Evolutionary conservation across 2,797 vertebrate species (phyloP), one percentile per base, ranked within the genome.

Genomic region (Propithecus perrieri): DNA sequence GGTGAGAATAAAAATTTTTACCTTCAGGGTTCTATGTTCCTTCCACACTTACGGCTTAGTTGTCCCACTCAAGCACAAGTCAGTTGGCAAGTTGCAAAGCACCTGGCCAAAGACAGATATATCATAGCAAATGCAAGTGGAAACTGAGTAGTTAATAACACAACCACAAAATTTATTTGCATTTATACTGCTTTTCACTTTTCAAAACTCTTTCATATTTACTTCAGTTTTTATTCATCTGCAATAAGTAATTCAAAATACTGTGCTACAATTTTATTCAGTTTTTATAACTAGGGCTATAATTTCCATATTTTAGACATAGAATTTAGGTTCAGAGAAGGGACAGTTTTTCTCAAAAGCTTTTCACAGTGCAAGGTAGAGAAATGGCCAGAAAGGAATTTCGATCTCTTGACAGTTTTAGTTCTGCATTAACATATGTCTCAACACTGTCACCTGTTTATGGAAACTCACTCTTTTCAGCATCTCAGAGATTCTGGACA

Each of bases 401-500:
- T 92, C 20, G 74, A 26, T 43, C 46, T 85, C 55, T 30, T 63
- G 61, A 63, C 30, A 63, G 30, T 41, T 69, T 79, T 20, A 63
- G 65, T 63, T 85, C 53, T 84, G 14, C 20, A 65, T 95, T 65
- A 74, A 6, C 5, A 30, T 30, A 28, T 50, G 5, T 85, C 88
- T 96, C 90, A 65, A 30, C 83, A 18, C 94, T 95, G 46, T 28
- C 7, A 14, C n/a, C 9, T 94, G 10, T 75, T 86, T 78, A 28
- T 48, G 38, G 33, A 57, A 94, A 67, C 35, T 65, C 18, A 38
- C 75, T 85, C 63, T 59, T 93, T n/a, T 13, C 85, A 99, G 99
- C 98, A 98, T 99, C 96, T 99, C 99, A 1, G 99, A 99, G 61
- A 98, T 99, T 71, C 98, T 99, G 94, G 98, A 99, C 94, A 92